Base-by-base conservation (phyloP, 2,888 invertebrate genomes). In the Geophilus truncorum region DNA sequence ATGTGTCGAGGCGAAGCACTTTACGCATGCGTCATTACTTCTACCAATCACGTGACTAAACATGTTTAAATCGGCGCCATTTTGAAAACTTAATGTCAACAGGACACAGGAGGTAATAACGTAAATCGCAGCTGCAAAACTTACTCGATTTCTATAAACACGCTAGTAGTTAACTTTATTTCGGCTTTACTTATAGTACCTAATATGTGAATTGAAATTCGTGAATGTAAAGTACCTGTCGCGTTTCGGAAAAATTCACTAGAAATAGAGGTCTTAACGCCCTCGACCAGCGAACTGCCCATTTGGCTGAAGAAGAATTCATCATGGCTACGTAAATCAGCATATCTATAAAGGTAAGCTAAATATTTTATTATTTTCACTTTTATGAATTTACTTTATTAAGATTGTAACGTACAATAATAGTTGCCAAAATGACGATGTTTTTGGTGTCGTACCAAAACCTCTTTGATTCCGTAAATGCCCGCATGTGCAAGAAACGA, bases 371-470 rank as follows among this genome's bases (percentile, higher is more conserved):
- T 70, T 70, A 70, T 70, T 51, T n/a, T 51, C 18, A 51, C 15
- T 82, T 84, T 81, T 81, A 62, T 81, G 82, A 81, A 12, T 82
- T 77, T 25, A 81, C 78, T 51, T 81, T 82, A 62, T 82, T 80
- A 36, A 80, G 21, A 45, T 57, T 70, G 23, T 25, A 25, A 75
- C 87, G 85, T 83, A 88, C 86, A 57, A 84, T 80, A 21, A 88
- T 85, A 21, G 85, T 83, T 18, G 83, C 83, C 15, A 87, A 80
- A 18, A 87, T 85, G 79, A 86, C 83, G 9, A 87, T 84, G 83
- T 88, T 87, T 82, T 88, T 88, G 6, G 85, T 85, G 82, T 88
- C 88, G 79, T 83, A 83, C 85, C 86, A 87, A 83, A 88, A 88
- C 9, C 84, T 83, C 34, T 82, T 83, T n/a, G 83, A 81, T 15